Evolutionary conservation across 2,797 vertebrate genomes (phyloP).

Genomic region (Aeoliscus strigatus): DNA sequence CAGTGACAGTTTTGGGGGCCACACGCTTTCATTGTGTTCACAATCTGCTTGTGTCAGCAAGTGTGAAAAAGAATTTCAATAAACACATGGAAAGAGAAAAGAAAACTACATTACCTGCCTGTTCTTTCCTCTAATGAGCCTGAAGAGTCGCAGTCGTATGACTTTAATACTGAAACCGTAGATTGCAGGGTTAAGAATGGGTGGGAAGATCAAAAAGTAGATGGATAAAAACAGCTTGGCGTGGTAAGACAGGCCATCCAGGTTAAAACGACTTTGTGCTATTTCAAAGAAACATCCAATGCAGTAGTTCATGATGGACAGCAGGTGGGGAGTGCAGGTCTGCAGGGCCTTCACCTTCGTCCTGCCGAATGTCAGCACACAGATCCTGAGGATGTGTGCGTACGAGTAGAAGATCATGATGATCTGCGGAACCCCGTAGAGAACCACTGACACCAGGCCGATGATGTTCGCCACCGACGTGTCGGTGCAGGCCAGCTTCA

Average conservation of each 20-base stretch:
- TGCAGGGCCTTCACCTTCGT: constrained; percentile 48
- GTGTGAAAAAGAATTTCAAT: constrained; percentile 7
- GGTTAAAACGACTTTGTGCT: constrained; percentile 38
- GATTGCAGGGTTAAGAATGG: constrained; percentile 46
- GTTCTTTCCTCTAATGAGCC: constrained; percentile 24
- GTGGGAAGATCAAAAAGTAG: constrained; percentile 51
- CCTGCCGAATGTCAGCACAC: constrained; percentile 20
- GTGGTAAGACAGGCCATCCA: constrained; percentile 18
- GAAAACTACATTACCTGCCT: constrained; percentile 2
- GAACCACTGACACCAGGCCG: constrained; percentile 17
- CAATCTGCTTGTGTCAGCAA: constrained; percentile 1
- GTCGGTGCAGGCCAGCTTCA: constrained; percentile 46
- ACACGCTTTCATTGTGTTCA: too few relatives aligned
- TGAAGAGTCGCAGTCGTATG: constrained; percentile 23
- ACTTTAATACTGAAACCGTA: constrained; percentile 40
- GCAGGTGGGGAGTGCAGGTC: constrained; percentile 50
- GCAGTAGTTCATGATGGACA: constrained; percentile 37
- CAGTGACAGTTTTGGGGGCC: too few relatives aligned
- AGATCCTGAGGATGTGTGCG: constrained; percentile 50
- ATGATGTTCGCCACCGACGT: constrained; percentile 27
- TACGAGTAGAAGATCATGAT: constrained; percentile 51
- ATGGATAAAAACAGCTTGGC: constrained; percentile 44
- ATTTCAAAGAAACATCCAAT: constrained; percentile 54
- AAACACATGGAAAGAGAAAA: not conserved
- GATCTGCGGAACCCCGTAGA: constrained; percentile 33